These are phyloP conservation scores for Elysia chlorotica DNA, from an alignment of 1,140 invertebrate species.

Conservation along the genomic window DNA sequence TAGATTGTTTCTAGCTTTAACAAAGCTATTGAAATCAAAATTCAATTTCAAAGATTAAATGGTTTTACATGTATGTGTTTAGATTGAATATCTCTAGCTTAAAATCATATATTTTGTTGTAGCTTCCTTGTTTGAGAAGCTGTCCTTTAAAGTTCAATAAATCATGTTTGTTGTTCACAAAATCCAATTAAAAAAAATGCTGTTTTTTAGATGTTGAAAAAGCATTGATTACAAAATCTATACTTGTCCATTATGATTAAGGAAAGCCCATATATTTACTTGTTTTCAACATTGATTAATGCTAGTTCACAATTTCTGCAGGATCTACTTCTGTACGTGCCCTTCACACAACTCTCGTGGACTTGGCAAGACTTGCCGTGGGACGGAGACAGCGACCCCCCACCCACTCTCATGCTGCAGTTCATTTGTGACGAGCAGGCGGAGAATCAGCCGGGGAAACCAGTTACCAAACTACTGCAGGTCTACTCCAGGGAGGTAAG, in stretches of 20 bases:
- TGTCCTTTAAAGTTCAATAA: slow-evolving; percentile 68
- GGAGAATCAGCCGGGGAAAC: slow-evolving; percentile 11
- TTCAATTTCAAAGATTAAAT: too few relatives aligned
- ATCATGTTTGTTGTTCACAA: too few relatives aligned
- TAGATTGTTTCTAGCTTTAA: too few relatives aligned
- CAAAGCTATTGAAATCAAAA: too few relatives aligned
- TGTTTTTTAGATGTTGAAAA: too few relatives aligned
- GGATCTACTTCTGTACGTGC: slow-evolving; percentile 76
- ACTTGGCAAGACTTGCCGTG: slow-evolving; percentile 84
- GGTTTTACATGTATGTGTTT: too few relatives aligned
- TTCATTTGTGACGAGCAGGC: slow-evolving; percentile 71
- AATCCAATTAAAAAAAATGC: too few relatives aligned
- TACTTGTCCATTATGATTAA: too few relatives aligned
- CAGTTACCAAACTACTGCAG: slow-evolving; percentile 42
- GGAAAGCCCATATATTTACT: too few relatives aligned
- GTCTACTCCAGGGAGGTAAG: slow-evolving; percentile 41
- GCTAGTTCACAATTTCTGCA: slow-evolving; percentile 26
- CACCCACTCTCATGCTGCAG: slow-evolving; percentile 87
- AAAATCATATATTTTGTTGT: not conserved
- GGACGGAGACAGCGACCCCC: slow-evolving; percentile 82
- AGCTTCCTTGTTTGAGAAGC: slow-evolving; percentile 13
- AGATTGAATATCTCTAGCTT: too few relatives aligned
- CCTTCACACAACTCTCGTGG: slow-evolving; percentile 86
- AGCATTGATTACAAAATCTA: too few relatives aligned
- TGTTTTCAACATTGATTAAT: too few relatives aligned